These are phyloP conservation scores for Psilopogon haemacephalus DNA, from an alignment of 2,113 vertebrate genomes.

Conservation along the genomic window DNA sequence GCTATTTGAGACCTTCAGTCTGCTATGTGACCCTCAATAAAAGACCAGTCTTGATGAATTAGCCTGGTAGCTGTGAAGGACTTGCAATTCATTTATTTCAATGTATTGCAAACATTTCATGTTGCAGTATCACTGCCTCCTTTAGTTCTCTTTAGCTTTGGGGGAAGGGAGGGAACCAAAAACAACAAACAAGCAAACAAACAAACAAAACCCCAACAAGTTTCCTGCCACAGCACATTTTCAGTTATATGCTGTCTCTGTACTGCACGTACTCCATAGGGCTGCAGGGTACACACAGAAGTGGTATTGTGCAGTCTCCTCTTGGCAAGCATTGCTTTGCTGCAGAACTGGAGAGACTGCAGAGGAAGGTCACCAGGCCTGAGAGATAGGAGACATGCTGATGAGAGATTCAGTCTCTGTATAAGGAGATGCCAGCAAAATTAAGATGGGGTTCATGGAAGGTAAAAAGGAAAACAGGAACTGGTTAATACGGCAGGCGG, in stretches of 20 bases:
- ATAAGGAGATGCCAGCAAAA: conserved; percentile 6
- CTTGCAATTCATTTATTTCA: neutral
- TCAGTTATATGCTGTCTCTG: neutral
- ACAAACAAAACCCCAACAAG: neutral
- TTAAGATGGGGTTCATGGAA: neutral
- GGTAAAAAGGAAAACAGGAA: neutral
- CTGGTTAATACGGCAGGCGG: neutral
- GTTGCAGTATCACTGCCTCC: neutral
- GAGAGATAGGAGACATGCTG: neutral
- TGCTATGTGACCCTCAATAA: neutral
- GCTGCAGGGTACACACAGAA: neutral
- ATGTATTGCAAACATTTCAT: neutral
- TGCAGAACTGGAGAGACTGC: neutral
- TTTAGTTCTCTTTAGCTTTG: neutral
- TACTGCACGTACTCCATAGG: neutral
- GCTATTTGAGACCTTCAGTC: neutral
- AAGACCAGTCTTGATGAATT: neutral
- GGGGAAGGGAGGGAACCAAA: neutral
- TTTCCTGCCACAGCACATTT: neutral
- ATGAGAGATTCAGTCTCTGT: neutral
- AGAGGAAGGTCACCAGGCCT: neutral
- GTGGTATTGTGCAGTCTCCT: neutral
- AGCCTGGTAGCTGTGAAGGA: neutral
- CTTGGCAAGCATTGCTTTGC: neutral
- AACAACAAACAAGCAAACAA: too few species aligned